phyloP scores from a whole-genome alignment of 2,797 vertebrate species.

The Acropternis orthonyx region DNA sequence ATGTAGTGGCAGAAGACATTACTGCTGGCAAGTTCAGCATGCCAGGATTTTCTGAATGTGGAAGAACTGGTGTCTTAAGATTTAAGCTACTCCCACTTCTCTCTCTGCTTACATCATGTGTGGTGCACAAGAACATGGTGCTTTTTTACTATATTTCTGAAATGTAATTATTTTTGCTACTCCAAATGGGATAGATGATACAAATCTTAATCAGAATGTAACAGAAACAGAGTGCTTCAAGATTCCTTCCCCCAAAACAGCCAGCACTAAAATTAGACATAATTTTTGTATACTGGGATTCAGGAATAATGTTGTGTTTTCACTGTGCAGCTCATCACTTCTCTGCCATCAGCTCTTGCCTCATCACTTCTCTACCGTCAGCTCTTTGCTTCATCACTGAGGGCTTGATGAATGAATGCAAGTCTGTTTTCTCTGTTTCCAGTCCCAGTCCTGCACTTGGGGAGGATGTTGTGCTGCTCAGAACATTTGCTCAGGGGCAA shows the following conservation, averaged over 20 bases:
- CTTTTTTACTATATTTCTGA: rapidly evolving
- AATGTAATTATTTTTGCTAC: not conserved
- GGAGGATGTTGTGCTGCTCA: not conserved
- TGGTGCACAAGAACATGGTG: not conserved
- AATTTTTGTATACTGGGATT: not conserved
- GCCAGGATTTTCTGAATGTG: not conserved
- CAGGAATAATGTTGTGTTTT: not conserved
- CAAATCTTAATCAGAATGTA: not conserved
- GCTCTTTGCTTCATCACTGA: not conserved
- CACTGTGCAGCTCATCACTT: not conserved
- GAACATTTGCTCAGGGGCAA: not conserved
- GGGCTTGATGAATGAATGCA: not conserved
- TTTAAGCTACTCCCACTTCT: not conserved
- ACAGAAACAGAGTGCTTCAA: not conserved
- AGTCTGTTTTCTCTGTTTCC: not conserved
- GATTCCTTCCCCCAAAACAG: not conserved
- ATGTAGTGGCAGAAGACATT: not conserved
- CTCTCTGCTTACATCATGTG: not conserved
- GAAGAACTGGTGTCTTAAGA: not conserved
- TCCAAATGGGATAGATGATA: not conserved
- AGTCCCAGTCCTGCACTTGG: not conserved
- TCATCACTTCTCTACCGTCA: not conserved
- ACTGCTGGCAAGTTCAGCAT: not conserved
- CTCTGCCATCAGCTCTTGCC: not conserved
- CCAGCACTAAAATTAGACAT: not conserved